Evolutionary conservation across 2,888 invertebrate genomes (phyloP), one percentile per base, ranked within the genome.

Genomic region (Drosophila maculinotata): DNA sequence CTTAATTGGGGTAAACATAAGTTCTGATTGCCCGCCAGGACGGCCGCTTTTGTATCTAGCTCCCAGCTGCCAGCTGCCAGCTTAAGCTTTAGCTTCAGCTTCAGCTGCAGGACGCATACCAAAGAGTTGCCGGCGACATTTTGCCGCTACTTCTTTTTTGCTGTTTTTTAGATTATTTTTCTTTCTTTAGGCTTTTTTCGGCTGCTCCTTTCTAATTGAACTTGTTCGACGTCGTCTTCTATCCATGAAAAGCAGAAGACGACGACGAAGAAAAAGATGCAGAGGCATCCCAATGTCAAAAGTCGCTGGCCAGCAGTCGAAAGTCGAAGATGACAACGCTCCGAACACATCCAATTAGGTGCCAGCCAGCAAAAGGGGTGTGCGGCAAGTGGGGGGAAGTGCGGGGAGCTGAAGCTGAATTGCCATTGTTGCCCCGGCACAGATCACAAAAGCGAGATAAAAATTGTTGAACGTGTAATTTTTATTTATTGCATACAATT

Each of bases 1-100:
- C 89, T 90, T 90, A 90, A 90, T 90, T 89, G 90, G 89, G 83
- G 85, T 79, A 79, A 84, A 81, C 75, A 80, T 88, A 79, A 85
- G 87, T 87, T 84, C 79, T 79, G 85, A 77, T 84, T 79, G 85
- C 75, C 75, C 73, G 62, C 56, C 78, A 71, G 70, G 76, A 63
- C 56, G 58, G 35, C 54, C 70, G 47, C 69, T 59, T 52, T 74
- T 74, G 51, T 63, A 45, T 68, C 39, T n/a, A n/a, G n/a, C n/a
- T n/a, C n/a, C 17, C 17, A 39, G 23, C n/a, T 25, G 14, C 33
- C 14, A n/a, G 14, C 14, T 33, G 25, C 30, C 12, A 15, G 57
- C 31, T 26, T 12, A 12, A 8, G 42, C 54, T 36, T 33, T 10
- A 15, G 36, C 42, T 31, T 39, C 14, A 7, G 30, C 41, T 31